Conservation (phyloP, 92 coral and sea anemone species). For the Siderastrea siderea region DNA sequence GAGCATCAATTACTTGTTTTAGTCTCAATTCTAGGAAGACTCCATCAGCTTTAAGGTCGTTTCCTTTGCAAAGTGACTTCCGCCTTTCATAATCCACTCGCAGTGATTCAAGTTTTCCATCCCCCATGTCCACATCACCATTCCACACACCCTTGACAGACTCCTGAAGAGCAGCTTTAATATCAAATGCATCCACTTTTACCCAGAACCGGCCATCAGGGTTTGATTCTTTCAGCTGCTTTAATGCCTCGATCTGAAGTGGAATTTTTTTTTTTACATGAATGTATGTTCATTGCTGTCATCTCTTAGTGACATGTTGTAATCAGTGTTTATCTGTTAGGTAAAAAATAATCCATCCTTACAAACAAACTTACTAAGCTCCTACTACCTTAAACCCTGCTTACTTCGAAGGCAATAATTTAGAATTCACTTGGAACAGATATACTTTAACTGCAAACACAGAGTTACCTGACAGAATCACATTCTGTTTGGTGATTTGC, state of each 20-base stretch:
- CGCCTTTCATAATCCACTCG: conserved; percentile 34
- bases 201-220: conserved; percentile 51
- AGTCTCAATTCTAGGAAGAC: conserved; percentile 8
- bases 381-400: too few relatives aligned
- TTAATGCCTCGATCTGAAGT: conserved; percentile 44
- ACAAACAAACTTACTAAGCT: too few relatives aligned
- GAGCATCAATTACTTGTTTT: conserved; percentile 1
- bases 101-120: conserved; percentile 28
- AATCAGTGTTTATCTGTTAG: not conserved
- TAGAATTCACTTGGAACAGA: too few relatives aligned
- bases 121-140: conserved; percentile 60
- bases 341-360: too few relatives aligned
- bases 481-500: not conserved
- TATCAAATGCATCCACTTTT: conserved; percentile 48
- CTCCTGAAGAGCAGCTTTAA: conserved; percentile 37
- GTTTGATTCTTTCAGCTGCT: conserved; percentile 43
- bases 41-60: conserved; percentile 13
- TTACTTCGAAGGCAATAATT: too few relatives aligned
- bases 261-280: too few relatives aligned
- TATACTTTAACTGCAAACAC: too few relatives aligned
- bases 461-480: too few relatives aligned
- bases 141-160: conserved; percentile 46
- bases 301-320: not conserved
- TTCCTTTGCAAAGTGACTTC: conserved; percentile 9
- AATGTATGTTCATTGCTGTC: not conserved